Percentiles rank a stretch among this genome's conserved stretches.
These are phyloP conservation scores for Pangasianodon hypophthalmus DNA, from an alignment of 2,113 vertebrate genomes.

Conservation along the genomic window DNA sequence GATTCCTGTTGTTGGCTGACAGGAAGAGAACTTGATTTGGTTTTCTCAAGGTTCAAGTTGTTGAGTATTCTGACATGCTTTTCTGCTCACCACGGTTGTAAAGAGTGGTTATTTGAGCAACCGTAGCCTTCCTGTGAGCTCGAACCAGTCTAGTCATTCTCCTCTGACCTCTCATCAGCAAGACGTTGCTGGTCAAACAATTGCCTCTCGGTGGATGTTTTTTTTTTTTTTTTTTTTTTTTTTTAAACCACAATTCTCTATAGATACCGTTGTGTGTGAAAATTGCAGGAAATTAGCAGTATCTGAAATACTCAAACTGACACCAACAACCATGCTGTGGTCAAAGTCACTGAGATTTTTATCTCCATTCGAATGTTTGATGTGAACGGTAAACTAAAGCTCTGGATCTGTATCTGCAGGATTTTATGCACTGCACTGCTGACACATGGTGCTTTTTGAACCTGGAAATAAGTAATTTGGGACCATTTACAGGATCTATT, in stretches of 20 bases:
- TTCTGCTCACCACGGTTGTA: background rate
- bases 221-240: background rate
- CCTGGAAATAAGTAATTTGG: background rate
- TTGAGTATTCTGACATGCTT: background rate
- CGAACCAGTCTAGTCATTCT: background rate
- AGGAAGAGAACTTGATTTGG: background rate
- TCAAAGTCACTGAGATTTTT: background rate
- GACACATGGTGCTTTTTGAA: background rate
- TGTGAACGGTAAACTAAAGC: background rate
- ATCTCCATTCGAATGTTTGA: background rate
- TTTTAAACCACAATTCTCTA: no score
- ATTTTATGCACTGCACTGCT: background rate
- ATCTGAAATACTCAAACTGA: no score
- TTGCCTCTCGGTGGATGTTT: background rate
- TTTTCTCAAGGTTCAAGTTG: background rate
- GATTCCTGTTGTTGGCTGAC: background rate
- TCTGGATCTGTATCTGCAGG: background rate
- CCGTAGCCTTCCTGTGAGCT: background rate
- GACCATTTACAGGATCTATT: background rate
- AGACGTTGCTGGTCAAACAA: background rate
- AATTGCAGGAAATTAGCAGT: no score
- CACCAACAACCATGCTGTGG: background rate
- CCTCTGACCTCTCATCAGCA: background rate
- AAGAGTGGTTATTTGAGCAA: background rate
- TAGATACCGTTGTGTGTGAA: no score